Base-by-base conservation (phyloP, 1,140 invertebrate species). In the Xylocopa sonorina region DNA sequence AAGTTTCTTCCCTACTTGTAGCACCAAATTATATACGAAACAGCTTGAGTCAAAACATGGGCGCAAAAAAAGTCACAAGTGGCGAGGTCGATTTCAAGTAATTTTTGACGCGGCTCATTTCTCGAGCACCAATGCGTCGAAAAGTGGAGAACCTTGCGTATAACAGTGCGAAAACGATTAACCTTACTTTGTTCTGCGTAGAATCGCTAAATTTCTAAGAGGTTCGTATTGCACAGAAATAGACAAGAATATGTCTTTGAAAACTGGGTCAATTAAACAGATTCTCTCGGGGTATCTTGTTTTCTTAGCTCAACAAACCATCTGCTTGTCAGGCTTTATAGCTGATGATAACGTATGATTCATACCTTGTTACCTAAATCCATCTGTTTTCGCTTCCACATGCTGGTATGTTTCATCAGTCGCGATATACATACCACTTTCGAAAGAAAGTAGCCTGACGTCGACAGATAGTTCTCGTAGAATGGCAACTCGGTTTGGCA, bases 51-150 rank as follows among this genome's bases (percentile, higher is more conserved):
- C 9, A 51, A 18, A 43, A 43, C 7, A 57, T 12, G 38, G n/a
- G 10, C 24, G 51, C 24, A 27, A 2, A 27, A 38, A 27, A 21
- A 21, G 38, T 53, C 66, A 9, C 21, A 71, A 71, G 51, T 71
- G 67, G 38, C 2, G 18, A 55, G 67, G 57, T 57, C 38, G 67
- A 71, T n/a, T n/a, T 57, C 27, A n/a, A n/a, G 67, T 69, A 69
- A 51, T 69, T 55, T 57, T 57, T n/a, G 34, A 55, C 32, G 55
- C 41, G 27, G 32, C n/a, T n/a, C n/a, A n/a, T n/a, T 55, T 27
- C 66, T 41, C 51, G 34, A 69, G 32, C 18, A 27, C n/a, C 32
- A 21, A 68, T 53, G 66, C 41, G 66, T 18, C 66, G 50, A 55
- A 32, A 10, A 53, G 14, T 7, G 10, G 32, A 38, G 29, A 21